Evolutionary conservation across 2,113 vertebrate species (phyloP).

Genomic region (Aplodontia rufa): DNA sequence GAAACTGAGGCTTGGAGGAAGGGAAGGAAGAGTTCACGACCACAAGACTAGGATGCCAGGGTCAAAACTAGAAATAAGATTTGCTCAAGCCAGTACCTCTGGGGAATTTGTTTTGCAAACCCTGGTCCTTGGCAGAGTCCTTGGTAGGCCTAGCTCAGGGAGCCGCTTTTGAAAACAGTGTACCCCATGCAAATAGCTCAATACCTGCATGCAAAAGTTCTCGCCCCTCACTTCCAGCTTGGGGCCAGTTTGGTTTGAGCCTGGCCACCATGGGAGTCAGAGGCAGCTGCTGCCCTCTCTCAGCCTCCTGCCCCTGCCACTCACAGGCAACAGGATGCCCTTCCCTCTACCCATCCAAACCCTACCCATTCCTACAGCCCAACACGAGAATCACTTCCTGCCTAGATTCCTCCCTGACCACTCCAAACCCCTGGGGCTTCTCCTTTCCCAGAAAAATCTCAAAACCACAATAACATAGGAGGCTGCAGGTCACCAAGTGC

Average conservation of each 20-base stretch:
- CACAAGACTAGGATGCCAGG: neutral
- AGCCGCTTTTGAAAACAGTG: no score
- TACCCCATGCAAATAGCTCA: neutral
- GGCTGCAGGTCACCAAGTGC: neutral
- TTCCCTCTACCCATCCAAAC: neutral
- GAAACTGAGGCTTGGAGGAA: neutral
- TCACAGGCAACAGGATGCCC: neutral
- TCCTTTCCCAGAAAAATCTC: constrained; percentile 31
- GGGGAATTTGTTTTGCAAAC: constrained; percentile 36
- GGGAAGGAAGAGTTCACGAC: neutral
- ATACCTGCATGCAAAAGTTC: neutral
- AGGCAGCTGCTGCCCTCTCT: neutral
- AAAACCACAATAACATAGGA: neutral
- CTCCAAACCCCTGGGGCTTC: neutral
- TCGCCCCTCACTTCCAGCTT: neutral
- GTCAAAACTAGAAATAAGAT: neutral
- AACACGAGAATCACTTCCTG: neutral
- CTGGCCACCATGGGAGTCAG: neutral
- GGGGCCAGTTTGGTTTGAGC: neutral
- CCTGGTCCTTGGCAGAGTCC: neutral
- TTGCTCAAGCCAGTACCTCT: neutral
- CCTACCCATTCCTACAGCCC: neutral
- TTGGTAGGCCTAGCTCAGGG: neutral
- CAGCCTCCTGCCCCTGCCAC: neutral
- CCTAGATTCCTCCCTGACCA: neutral